phyloP scores from a whole-genome alignment of 1,140 invertebrate species.

The Camponotus pennsylvanicus region DNA sequence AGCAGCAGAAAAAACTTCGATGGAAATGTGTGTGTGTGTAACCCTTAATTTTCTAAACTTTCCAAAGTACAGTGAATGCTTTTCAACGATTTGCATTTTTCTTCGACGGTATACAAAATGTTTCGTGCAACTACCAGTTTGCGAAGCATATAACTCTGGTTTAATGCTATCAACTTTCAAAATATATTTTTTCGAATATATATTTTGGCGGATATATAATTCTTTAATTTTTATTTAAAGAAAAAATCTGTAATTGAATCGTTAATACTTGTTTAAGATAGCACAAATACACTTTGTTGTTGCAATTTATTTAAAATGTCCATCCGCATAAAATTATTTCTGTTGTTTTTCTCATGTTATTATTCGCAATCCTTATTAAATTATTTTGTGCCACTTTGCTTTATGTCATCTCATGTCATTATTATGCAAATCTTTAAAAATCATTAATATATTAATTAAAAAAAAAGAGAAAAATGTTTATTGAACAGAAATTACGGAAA shows the following conservation, averaged over 20 bases:
- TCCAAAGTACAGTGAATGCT: not conserved
- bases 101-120: not conserved
- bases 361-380: not conserved
- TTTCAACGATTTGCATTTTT: conserved; percentile 20
- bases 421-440: not conserved
- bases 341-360: not conserved
- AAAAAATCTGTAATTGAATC: not conserved
- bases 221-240: not conserved
- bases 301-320: not conserved
- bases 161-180: not conserved
- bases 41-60: conserved; percentile 16
- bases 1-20: not conserved
- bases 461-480: not conserved
- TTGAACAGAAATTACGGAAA: conserved; percentile 13
- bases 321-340: no score
- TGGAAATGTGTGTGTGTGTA: not conserved
- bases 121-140: not conserved
- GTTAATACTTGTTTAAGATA: not conserved
- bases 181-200: not conserved
- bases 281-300: not conserved
- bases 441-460: not conserved
- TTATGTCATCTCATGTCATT: not conserved
- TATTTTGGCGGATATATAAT: no score
- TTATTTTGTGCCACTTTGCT: not conserved
- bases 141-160: not conserved